These are phyloP conservation scores for Drosophila formosana DNA, from an alignment of 2,888 invertebrate genomes.

Conservation along the genomic window DNA sequence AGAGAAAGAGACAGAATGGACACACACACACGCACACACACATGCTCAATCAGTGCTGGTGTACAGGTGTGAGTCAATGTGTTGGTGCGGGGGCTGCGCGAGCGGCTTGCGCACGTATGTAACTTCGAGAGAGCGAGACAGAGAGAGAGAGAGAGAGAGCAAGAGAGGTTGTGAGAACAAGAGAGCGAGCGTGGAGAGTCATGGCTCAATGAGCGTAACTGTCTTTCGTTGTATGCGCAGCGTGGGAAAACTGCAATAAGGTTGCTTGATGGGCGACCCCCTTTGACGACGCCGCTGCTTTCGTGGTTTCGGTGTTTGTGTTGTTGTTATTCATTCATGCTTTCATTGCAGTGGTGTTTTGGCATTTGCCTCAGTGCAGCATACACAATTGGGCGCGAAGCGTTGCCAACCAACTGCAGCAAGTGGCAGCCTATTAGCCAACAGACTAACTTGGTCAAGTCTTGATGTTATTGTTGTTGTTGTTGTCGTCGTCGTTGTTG, in stretches of 20 bases:
- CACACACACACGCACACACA: constrained; percentile 17
- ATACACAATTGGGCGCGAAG: constrained; percentile 47
- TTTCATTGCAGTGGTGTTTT: constrained; percentile 5
- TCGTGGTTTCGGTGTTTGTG: background rate
- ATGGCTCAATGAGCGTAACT: constrained; percentile 77
- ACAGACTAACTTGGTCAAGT: constrained; percentile 32
- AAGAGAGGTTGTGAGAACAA: constrained; percentile 36
- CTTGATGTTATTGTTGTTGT: constrained; percentile 19
- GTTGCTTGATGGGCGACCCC: constrained; percentile 6
- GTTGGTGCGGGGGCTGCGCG: constrained; percentile 52
- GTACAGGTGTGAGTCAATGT: constrained; percentile 57
- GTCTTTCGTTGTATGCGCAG: constrained; percentile 57
- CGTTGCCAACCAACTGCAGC: constrained; percentile 52
- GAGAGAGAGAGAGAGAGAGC: constrained; percentile 32
- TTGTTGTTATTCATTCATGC: constrained; percentile 39
- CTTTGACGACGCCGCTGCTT: constrained; percentile 7
- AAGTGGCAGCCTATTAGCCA: constrained; percentile 56
- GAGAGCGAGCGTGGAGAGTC: constrained; percentile 54
- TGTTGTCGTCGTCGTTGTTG: constrained; percentile 43
- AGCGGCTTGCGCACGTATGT: constrained; percentile 65
- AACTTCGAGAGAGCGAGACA: constrained; percentile 44
- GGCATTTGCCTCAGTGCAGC: constrained; percentile 27
- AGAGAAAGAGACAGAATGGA: constrained; percentile 50
- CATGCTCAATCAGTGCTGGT: background rate
- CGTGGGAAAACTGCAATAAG: constrained; percentile 69